phyloP scores from a whole-genome alignment of 2,113 vertebrate genomes.

The Euleptes europaea region DNA sequence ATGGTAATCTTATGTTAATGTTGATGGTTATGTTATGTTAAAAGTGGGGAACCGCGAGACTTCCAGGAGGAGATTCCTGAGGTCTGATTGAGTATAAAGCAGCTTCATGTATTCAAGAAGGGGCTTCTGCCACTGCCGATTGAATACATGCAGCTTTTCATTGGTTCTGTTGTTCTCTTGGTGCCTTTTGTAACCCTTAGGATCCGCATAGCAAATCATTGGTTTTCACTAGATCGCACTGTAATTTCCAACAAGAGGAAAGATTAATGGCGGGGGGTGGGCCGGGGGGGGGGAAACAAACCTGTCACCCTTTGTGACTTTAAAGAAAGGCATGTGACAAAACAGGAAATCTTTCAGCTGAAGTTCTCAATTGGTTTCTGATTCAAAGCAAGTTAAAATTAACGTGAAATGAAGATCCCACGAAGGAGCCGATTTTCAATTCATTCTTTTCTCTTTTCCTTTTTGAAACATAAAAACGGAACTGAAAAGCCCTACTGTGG shows the following conservation, averaged over 20 bases:
- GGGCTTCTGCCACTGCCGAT: neutral
- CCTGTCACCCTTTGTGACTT: neutral
- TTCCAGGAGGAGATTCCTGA: too few relatives aligned
- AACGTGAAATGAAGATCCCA: neutral
- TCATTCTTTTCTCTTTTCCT: neutral
- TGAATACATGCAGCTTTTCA: neutral
- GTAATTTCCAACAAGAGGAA: neutral
- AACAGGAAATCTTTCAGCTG: neutral
- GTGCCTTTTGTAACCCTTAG: neutral
- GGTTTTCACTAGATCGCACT: neutral
- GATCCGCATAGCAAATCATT: neutral
- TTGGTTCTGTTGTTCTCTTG: neutral
- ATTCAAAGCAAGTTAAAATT: slow-evolving; percentile 31
- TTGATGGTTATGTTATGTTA: too few relatives aligned
- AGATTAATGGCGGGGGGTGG: too few relatives aligned
- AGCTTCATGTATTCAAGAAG: neutral
- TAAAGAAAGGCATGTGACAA: neutral
- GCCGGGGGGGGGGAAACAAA: neutral
- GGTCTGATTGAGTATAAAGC: neutral
- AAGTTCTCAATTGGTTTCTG: neutral
- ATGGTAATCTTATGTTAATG: too few relatives aligned
- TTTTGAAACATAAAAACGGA: neutral
- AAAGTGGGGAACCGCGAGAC: too few relatives aligned
- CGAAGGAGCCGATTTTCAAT: neutral
- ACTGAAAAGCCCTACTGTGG: neutral